phyloP scores from a whole-genome alignment of 2,113 vertebrate genomes.

The Aphyosemion australe region DNA sequence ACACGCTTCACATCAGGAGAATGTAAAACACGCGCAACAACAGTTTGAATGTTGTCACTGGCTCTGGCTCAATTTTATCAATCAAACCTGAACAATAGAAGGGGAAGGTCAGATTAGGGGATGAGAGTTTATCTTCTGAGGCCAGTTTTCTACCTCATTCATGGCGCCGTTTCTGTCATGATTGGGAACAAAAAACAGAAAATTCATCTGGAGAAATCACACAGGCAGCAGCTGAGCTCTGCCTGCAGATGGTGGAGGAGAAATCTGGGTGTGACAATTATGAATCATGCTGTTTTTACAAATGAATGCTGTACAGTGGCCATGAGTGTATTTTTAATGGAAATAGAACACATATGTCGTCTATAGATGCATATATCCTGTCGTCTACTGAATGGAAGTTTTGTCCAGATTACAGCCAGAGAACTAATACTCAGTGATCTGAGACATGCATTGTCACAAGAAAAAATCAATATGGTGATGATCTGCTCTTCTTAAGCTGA shows the following conservation, averaged over 20 bases:
- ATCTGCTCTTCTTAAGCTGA: not conserved
- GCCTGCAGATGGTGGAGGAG: not conserved
- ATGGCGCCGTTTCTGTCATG: not conserved
- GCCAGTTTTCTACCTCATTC: not conserved
- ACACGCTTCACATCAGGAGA: too few relatives aligned
- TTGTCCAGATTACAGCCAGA: not conserved
- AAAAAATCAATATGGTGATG: not conserved
- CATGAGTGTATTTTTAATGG: too few relatives aligned
- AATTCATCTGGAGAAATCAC: not conserved
- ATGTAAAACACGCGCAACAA: not conserved
- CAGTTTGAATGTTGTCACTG: not conserved
- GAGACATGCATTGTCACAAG: not conserved
- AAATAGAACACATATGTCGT: too few relatives aligned
- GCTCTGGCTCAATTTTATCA: conserved; percentile 21
- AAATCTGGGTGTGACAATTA: not conserved
- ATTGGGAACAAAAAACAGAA: not conserved
- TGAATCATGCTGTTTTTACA: not conserved
- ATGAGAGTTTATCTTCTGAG: conserved; percentile 9
- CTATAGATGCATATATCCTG: not conserved
- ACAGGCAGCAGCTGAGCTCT: not conserved
- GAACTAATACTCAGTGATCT: not conserved
- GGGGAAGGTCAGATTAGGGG: conserved; percentile 12
- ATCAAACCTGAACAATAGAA: not conserved
- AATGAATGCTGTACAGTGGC: too few relatives aligned
- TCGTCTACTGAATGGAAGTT: not conserved